Percentiles rank a stretch among this genome's conserved stretches.
Evolutionary conservation across 1,140 invertebrate species (phyloP).

Genomic region (Chymomyza costata): DNA sequence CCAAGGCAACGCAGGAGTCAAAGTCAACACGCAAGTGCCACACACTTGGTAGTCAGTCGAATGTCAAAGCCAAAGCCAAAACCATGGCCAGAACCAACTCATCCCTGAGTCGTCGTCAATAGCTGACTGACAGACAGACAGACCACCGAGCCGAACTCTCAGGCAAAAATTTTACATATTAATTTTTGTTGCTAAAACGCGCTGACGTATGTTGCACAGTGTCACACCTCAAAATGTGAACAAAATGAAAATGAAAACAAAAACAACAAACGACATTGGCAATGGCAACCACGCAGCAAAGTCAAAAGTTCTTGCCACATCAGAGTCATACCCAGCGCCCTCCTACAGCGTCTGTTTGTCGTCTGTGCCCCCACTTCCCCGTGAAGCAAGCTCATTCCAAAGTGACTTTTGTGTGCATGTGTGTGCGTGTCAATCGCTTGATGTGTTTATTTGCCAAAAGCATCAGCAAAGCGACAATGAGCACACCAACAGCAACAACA

Average conservation of each 20-base stretch:
- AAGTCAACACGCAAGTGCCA: slow-evolving; percentile 22
- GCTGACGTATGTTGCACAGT: no score
- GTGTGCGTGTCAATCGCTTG: slow-evolving; percentile 56
- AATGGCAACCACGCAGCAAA: not conserved
- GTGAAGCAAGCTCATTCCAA: no score
- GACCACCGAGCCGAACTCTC: no score
- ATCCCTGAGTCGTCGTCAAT: no score
- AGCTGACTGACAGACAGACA: no score
- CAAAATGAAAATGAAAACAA: slow-evolving; percentile 2
- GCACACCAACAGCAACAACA: not conserved
- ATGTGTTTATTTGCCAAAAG: slow-evolving; percentile 60
- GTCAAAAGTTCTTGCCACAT: no score
- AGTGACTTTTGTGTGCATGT: slow-evolving; percentile 5
- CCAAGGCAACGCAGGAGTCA: slow-evolving; percentile 5
- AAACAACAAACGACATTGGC: slow-evolving; percentile 21
- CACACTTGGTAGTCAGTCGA: slow-evolving; percentile 30
- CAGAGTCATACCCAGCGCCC: not conserved
- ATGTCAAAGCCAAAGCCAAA: slow-evolving; percentile 23
- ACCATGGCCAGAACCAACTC: no score
- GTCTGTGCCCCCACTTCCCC: no score
- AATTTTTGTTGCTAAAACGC: no score
- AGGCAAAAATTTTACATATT: no score
- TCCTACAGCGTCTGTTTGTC: not conserved
- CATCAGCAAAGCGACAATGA: slow-evolving; percentile 8
- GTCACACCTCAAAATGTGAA: no score